phyloP scores from a whole-genome alignment of 2,113 vertebrate genomes.

The Romanogobio albipinnatus region DNA sequence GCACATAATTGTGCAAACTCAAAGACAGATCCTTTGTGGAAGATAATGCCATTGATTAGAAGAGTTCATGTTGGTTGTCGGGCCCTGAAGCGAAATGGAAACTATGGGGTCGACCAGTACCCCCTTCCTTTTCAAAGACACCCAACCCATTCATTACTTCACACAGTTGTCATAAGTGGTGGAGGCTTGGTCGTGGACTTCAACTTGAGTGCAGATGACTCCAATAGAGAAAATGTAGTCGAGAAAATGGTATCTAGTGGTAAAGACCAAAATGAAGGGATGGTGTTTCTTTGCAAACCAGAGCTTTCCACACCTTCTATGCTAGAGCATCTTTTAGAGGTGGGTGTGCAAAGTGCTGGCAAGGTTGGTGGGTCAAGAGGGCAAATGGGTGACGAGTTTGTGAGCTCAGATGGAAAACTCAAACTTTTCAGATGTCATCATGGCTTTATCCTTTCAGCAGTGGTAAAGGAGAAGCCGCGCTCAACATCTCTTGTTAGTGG shows the following conservation, averaged over 20 bases:
- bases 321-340: conserved; percentile 73
- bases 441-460: conserved; percentile 79
- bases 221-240: conserved; percentile 68
- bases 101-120: conserved; percentile 74
- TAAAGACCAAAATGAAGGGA: conserved; percentile 60
- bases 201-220: conserved; percentile 68
- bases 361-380: conserved; percentile 74
- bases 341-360: conserved; percentile 74
- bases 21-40: conserved; percentile 72
- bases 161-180: conserved; percentile 71
- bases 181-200: conserved; percentile 72
- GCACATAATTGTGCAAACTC: conserved; percentile 11
- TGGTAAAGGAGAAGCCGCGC: conserved; percentile 64
- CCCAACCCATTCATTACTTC: conserved; percentile 63
- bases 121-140: conserved; percentile 65
- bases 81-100: conserved; percentile 61
- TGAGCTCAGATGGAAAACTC: conserved; percentile 77
- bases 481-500: conserved; percentile 66
- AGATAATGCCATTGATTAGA: conserved; percentile 65
- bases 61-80: conserved; percentile 70
- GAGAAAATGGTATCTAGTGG: conserved; percentile 70
- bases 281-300: conserved; percentile 77
- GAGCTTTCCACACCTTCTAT: conserved; percentile 77
- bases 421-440: conserved; percentile 73
- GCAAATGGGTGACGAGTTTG: conserved; percentile 77